phyloP scores from a whole-genome alignment of 1,140 invertebrate species.

The Euwallacea fornicatus region DNA sequence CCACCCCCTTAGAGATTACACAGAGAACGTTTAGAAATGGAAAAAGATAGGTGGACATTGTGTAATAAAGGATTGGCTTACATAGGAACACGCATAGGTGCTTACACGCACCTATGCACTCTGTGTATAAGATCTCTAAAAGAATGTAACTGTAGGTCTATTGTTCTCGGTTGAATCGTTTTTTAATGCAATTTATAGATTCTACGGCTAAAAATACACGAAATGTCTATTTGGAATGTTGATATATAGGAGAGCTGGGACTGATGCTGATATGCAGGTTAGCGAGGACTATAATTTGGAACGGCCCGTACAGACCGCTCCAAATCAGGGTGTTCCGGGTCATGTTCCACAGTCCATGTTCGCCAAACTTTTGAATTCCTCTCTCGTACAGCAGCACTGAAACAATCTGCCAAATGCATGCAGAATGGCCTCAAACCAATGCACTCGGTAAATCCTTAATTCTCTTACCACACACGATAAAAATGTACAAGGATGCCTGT shows the following conservation, averaged over 20 bases:
- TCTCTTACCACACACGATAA: slow-evolving; percentile 5
- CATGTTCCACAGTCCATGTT: neutral
- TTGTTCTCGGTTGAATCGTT: no score
- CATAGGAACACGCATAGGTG: neutral
- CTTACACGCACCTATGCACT: neutral
- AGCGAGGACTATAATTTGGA: neutral
- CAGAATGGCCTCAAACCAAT: neutral
- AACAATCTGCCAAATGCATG: slow-evolving; percentile 1
- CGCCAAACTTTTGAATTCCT: neutral
- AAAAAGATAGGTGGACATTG: neutral
- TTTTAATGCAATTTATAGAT: neutral
- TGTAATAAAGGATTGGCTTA: neutral
- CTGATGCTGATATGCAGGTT: no score
- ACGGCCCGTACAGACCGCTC: neutral
- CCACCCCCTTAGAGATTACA: slow-evolving; percentile 16
- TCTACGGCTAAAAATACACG: neutral
- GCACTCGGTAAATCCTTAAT: slow-evolving; percentile 1
- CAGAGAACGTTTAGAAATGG: slow-evolving; percentile 1
- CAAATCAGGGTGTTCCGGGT: neutral
- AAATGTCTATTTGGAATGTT: neutral
- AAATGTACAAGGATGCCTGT: slow-evolving; percentile 23
- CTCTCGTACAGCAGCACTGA: neutral
- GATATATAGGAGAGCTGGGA: neutral
- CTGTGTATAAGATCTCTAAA: neutral
- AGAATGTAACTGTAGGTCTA: neutral